These are phyloP conservation scores for Phylloscopus whistleri DNA, from an alignment of 2,113 vertebrate species.

Conservation along the genomic window DNA sequence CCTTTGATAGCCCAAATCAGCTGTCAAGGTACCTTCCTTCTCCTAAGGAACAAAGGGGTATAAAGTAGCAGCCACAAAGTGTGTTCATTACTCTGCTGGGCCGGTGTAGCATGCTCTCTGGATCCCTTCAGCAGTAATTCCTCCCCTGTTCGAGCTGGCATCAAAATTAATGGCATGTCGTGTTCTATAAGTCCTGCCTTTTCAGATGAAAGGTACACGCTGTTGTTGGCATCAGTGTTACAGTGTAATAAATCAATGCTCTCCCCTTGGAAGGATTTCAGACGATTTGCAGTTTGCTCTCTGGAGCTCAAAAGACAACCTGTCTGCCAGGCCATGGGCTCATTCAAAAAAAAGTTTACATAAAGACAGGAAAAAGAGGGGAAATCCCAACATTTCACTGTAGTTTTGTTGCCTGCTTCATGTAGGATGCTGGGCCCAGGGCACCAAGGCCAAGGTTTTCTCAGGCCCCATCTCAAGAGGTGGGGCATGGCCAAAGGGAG, in stretches of 20 bases:
- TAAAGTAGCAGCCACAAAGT: constrained; percentile 1
- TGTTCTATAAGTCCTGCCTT: constrained; percentile 59
- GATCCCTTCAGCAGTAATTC: constrained; percentile 47
- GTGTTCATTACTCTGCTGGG: constrained; percentile 20
- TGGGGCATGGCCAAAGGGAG: not conserved
- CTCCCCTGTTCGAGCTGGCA: constrained; percentile 31
- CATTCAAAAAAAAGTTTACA: not conserved
- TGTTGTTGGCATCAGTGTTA: constrained; percentile 27
- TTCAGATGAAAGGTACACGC: constrained; percentile 59
- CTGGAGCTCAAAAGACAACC: not conserved
- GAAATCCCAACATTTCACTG: not conserved
- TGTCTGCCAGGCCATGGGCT: not conserved
- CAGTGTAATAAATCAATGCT: constrained; percentile 58
- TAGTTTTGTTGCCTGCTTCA: not conserved
- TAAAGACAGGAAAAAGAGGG: not conserved
- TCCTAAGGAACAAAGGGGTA: constrained; percentile 7
- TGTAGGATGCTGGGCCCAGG: not conserved
- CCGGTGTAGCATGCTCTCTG: constrained; percentile 45
- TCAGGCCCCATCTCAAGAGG: not conserved
- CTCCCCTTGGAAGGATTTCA: constrained; percentile 40
- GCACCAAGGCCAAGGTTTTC: not conserved
- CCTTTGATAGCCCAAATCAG: not conserved
- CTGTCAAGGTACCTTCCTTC: not conserved
- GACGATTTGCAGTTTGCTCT: not conserved
- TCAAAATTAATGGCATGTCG: constrained; percentile 58